Percentiles rank a stretch among this genome's conserved stretches.
phyloP scores from a whole-genome alignment of 1,140 invertebrate genomes.

The Pentalonia nigronervosa region DNA sequence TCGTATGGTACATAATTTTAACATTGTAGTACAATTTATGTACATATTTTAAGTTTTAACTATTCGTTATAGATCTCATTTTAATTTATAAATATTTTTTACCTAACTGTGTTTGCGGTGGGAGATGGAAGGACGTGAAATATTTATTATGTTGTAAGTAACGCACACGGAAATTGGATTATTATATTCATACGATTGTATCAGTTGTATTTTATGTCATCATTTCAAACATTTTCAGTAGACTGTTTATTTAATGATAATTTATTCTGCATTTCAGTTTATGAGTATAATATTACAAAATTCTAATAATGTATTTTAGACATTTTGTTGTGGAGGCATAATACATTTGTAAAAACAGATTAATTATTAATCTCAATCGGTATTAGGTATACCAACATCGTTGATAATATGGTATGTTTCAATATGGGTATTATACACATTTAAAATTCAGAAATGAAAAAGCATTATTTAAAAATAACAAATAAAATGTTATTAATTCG shows the following conservation, averaged over 20 bases:
- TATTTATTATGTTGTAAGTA: not conserved
- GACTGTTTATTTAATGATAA: not conserved
- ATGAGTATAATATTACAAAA: not conserved
- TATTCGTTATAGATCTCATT: not conserved
- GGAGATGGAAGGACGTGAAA: not conserved
- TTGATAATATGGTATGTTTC: no score
- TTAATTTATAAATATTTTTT: not conserved
- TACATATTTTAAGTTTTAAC: not conserved
- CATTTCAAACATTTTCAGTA: not conserved
- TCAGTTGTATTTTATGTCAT: not conserved
- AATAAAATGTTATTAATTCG: no score
- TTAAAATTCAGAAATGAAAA: no score
- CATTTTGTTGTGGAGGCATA: not conserved
- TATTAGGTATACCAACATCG: no score
- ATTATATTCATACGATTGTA: not conserved
- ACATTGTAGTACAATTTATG: no score
- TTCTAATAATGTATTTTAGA: not conserved
- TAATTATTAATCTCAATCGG: not conserved
- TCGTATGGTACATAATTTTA: not conserved
- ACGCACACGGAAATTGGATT: not conserved
- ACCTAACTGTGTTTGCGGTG: not conserved
- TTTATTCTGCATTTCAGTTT: not conserved
- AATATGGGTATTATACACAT: no score
- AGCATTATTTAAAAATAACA: no score
- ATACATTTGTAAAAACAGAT: not conserved